Conservation (phyloP, 1,140 invertebrate species). For the Drosophila athabasca region DNA sequence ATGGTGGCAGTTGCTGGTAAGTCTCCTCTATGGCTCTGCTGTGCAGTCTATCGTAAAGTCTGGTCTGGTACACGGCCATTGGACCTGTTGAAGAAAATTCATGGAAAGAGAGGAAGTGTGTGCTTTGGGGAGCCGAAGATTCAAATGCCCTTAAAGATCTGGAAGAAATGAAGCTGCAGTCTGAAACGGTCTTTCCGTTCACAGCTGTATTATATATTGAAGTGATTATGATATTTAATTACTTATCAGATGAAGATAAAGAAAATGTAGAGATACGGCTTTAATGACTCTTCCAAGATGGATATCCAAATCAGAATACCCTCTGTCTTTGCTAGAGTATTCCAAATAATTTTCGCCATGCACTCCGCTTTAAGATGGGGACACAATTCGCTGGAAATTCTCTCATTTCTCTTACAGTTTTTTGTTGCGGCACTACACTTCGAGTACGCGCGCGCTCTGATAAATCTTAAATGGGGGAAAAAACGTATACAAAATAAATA, state of each 20-base stretch:
- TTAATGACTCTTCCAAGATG: too few species aligned
- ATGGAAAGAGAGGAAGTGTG: background rate
- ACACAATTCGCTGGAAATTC: constrained; percentile 36
- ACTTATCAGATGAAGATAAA: too few species aligned
- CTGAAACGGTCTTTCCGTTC: too few species aligned
- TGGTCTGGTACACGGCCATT: constrained; percentile 18
- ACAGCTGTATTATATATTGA: too few species aligned
- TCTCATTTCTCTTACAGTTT: constrained; percentile 4
- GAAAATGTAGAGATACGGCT: too few species aligned
- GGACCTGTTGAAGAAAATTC: constrained; percentile 27
- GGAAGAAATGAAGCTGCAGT: too few species aligned
- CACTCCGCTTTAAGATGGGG: constrained; percentile 11
- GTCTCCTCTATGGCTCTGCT: constrained; percentile 23
- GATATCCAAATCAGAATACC: too few species aligned
- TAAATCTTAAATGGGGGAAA: constrained; percentile 43
- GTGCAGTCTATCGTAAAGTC: constrained; percentile 55
- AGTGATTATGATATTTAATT: too few species aligned
- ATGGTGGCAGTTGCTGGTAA: constrained; percentile 31
- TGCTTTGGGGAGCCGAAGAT: too few species aligned
- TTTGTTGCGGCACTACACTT: constrained; percentile 2
- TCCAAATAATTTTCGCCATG: constrained; percentile 21
- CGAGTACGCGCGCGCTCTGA: constrained; percentile 57
- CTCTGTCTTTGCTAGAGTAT: too few species aligned
- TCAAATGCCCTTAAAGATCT: too few species aligned
- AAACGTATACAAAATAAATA: background rate